These are phyloP conservation scores for Hybos culiciformis DNA, from an alignment of 2,888 invertebrate genomes.

Conservation along the genomic window DNA sequence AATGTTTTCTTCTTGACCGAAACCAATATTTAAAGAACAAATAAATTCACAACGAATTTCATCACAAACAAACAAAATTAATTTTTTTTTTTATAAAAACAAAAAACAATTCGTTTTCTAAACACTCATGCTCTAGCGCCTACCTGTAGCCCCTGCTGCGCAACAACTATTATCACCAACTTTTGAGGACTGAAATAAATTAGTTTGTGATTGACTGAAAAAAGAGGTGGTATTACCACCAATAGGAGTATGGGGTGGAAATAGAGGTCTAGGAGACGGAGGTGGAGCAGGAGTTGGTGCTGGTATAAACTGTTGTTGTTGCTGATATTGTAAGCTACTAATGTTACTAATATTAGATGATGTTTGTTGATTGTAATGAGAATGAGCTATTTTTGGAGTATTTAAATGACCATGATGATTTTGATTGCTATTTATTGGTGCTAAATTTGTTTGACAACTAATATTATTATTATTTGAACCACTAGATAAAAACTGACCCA, in stretches of 20 bases:
- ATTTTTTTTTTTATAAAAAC: neutral
- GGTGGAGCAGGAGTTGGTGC: conserved; percentile 16
- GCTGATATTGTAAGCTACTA: conserved; percentile 7
- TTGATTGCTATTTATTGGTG: conserved; percentile 16
- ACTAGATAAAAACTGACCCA: conserved; percentile 63
- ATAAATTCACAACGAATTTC: neutral
- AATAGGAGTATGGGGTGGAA: conserved; percentile 21
- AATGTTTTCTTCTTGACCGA: neutral
- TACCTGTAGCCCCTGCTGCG: conserved; percentile 28
- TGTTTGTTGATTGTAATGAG: conserved; percentile 14
- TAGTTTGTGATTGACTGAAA: conserved; percentile 8
- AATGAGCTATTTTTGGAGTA: conserved; percentile 11
- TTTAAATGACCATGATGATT: conserved; percentile 5
- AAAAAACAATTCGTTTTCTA: conserved; percentile 2
- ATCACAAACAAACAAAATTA: neutral
- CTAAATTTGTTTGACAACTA: conserved; percentile 24
- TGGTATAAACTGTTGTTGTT: conserved; percentile 16
- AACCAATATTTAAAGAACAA: neutral
- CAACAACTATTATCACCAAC: conserved; percentile 27
- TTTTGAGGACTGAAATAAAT: conserved; percentile 5
- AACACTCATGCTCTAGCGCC: conserved; percentile 34
- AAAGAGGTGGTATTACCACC: neutral
- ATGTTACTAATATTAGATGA: conserved; percentile 1
- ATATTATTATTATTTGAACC: conserved; percentile 28
- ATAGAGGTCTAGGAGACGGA: conserved; percentile 9